phyloP scores from a whole-genome alignment of 2,113 vertebrate genomes.

The Mormoops blainvillei region DNA sequence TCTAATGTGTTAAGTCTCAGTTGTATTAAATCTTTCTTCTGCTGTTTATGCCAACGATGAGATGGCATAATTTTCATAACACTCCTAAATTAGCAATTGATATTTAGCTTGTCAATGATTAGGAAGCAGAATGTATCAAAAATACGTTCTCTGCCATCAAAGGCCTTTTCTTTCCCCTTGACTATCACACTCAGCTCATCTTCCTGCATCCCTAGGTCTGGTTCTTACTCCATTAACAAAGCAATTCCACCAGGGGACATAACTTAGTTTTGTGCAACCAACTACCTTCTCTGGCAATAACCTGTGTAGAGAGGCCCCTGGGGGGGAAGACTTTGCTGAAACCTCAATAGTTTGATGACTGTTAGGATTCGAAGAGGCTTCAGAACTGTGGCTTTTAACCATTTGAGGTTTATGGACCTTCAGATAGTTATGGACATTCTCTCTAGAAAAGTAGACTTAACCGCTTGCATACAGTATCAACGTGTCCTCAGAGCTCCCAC shows the following conservation, averaged over 20 bases:
- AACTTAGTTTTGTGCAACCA: not conserved
- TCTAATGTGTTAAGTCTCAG: not conserved
- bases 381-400: not conserved
- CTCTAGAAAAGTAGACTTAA: not conserved
- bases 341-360: not conserved
- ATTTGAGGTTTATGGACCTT: not conserved
- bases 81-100: conserved; percentile 19
- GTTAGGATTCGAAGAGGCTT: not conserved
- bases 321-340: not conserved
- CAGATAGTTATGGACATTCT: not conserved
- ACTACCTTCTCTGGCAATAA: not conserved
- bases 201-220: not conserved
- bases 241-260: not conserved
- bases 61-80: not conserved
- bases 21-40: conserved; percentile 5
- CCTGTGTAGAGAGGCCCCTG: not conserved
- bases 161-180: not conserved
- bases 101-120: not conserved
- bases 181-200: not conserved
- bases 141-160: not conserved
- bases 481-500: not conserved
- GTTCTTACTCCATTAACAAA: not conserved
- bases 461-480: not conserved
- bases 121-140: not conserved
- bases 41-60: not conserved